Base-by-base conservation (phyloP, 2,113 vertebrate genomes). In the Otus sunia region DNA sequence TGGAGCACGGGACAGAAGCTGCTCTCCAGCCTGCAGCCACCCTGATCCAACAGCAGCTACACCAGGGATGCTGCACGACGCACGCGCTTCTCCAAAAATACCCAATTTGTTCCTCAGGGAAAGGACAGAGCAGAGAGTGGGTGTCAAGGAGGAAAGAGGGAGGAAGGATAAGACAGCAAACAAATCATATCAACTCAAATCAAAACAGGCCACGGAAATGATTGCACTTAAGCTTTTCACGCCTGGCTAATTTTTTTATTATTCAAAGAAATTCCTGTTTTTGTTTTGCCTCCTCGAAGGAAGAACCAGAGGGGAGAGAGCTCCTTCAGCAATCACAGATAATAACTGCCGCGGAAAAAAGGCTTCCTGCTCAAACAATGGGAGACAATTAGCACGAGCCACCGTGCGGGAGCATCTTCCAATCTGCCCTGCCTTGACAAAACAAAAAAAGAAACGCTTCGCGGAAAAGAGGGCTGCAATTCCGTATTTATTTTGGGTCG, bases 191-290 rank as follows among this genome's bases (percentile, higher is more conserved):
- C 87, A 66, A 20, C 62, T 85, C 53, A 19, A 64, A 85, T 83
- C 92, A 82, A 85, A 92, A 78, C 90, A 79, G 74, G 69, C 77
- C 81, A 64, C 2, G 5, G 92, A 82, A 95, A 96, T 73, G 90
- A 85, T 49, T 53, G 26, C 45, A 14, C 90, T 95, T 93, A 43
- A 76, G 90, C 90, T 93, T 78, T 96, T 96, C 95, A 95, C 69
- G 73, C 95, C 91, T 63, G 94, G 66, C 41, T 97, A 93, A 85
- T 86, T 93, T 93, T 89, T 86, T 80, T 95, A 95, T 91, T 85
- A 94, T 96, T 94, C 93, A 56, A 53, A 89, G 77, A 88, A 96
- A 97, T 80, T 77, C 81, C 81, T 92, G 89, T 1, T 79, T 94
- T 88, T 86, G 95, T 90, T 94, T 94, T 79, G 85, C 85, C 93